Evolutionary conservation across 2,113 vertebrate species (phyloP), one percentile per base, ranked within the genome.

Genomic region (Sinocyclocheilus maitianheensis): DNA sequence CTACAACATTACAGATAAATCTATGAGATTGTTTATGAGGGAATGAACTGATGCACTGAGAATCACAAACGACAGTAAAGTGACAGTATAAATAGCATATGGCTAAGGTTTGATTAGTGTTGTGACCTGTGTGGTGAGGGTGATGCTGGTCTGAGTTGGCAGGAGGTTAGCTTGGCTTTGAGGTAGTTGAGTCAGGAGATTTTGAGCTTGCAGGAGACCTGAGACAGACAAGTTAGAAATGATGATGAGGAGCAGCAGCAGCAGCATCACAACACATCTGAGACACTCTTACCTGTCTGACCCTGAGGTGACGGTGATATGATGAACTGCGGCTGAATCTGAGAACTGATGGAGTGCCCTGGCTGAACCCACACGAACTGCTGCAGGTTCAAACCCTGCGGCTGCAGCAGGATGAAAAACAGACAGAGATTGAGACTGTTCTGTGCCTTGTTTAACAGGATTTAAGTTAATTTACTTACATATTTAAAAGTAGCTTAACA

Each of bases 341-440:
- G 96, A 86, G 97, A 95, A 88, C 96, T 95, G n/a, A 95, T 94
- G 4, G 90, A 94, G 89, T 95, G 94, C 72, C 95, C 94, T 3
- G 98, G 97, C 92, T 99, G 98, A 90, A 99, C 96, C 95, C 99
- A 93, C 90, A 99, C 97, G 91, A 99, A 98, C 95, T 99, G 98
- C 76, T 97, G 98, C 94, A 99, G 93, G 93, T 97, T 97, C 90
- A 98, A 94, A 94, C 97, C 98, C 92, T 98, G 97, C 89, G 97
- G 97, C 60, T 48, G 43, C 43, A 46, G 43, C 7, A 9, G 43
- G 43, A 43, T 43, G 43, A 43, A 7, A 43, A 8, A 43, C 1
- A 43, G 7, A 43, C 43, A 43, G 43, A 43, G 43, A 43, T 43
- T 43, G 40, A 43, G 5, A 43, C 40, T 53, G 51, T 53, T 14